phyloP scores from a whole-genome alignment of 2,113 vertebrate genomes.

The Trachemys scripta region DNA sequence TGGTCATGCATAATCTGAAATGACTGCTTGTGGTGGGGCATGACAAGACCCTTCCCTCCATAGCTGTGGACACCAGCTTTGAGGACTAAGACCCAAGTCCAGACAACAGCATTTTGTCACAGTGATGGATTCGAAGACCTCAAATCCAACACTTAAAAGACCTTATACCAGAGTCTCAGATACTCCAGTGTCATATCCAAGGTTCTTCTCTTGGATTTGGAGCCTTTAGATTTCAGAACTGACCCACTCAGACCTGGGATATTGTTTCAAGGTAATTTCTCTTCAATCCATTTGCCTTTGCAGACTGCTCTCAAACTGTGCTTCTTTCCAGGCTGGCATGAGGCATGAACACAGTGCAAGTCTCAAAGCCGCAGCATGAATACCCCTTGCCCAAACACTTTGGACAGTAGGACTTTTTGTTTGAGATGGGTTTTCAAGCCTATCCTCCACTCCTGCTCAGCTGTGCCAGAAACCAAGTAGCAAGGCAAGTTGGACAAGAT shows the following conservation, averaged over 20 bases:
- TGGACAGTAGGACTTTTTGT: not conserved
- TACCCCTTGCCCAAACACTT: not conserved
- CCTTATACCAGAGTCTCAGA: not conserved
- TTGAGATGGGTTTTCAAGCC: not conserved
- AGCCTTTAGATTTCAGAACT: not conserved
- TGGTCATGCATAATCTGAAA: conserved; percentile 11
- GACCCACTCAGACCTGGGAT: not conserved
- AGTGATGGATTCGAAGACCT: not conserved
- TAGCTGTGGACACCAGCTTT: not conserved
- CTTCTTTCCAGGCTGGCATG: not conserved
- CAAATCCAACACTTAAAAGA: not conserved
- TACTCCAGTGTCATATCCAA: fast-evolving
- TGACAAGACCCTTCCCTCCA: not conserved
- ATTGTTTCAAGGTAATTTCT: not conserved
- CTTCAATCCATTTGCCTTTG: not conserved
- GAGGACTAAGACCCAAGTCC: not conserved
- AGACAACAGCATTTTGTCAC: not conserved
- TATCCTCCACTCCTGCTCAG: not conserved
- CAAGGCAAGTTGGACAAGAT: not conserved
- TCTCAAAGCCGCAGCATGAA: not conserved
- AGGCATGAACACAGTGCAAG: not conserved
- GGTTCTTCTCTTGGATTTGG: not conserved
- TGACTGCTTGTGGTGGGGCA: not conserved
- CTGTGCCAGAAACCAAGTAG: not conserved
- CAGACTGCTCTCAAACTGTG: not conserved